Evolutionary conservation across 2,888 invertebrate species (phyloP).

Genomic region (Sphinx pinastri): DNA sequence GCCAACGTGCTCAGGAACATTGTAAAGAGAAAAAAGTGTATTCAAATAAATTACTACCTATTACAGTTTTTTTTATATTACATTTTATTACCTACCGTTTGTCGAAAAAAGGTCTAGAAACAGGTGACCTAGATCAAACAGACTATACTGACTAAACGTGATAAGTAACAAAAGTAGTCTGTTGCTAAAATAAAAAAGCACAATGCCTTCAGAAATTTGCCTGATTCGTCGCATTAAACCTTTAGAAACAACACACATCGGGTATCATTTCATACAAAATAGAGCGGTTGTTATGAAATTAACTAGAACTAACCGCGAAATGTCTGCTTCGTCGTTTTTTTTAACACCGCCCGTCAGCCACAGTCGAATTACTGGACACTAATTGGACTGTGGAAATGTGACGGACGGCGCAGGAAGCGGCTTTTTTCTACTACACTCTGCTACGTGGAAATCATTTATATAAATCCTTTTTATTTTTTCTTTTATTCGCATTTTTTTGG

Average conservation of each 20-base stretch:
- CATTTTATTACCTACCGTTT: neutral
- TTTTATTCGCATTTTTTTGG: conserved; percentile 36
- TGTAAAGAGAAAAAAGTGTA: conserved; percentile 31
- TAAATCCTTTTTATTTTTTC: conserved; percentile 44
- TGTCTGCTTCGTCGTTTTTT: conserved; percentile 70
- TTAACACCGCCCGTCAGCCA: conserved; percentile 70
- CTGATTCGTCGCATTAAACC: conserved; percentile 75
- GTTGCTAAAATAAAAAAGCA: too few relatives aligned
- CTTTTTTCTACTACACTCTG: conserved; percentile 55
- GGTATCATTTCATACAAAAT: conserved; percentile 76
- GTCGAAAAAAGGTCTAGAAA: too few relatives aligned
- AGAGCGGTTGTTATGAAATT: conserved; percentile 83
- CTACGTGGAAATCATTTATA: conserved; percentile 50
- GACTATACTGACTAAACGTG: too few relatives aligned
- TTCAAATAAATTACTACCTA: too few relatives aligned
- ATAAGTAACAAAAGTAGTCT: too few relatives aligned
- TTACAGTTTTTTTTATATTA: neutral
- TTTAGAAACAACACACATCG: conserved; percentile 70
- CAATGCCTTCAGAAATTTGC: conserved; percentile 24
- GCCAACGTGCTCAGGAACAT: conserved; percentile 21
- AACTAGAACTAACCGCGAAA: conserved; percentile 68
- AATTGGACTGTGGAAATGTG: conserved; percentile 82
- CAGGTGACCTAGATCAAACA: too few relatives aligned
- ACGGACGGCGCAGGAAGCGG: conserved; percentile 71
- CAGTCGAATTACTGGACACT: conserved; percentile 80